Percentiles rank a stretch among this genome's conserved stretches.
Conservation (phyloP, 2,888 invertebrate species). For the Galerucella calmariensis region DNA sequence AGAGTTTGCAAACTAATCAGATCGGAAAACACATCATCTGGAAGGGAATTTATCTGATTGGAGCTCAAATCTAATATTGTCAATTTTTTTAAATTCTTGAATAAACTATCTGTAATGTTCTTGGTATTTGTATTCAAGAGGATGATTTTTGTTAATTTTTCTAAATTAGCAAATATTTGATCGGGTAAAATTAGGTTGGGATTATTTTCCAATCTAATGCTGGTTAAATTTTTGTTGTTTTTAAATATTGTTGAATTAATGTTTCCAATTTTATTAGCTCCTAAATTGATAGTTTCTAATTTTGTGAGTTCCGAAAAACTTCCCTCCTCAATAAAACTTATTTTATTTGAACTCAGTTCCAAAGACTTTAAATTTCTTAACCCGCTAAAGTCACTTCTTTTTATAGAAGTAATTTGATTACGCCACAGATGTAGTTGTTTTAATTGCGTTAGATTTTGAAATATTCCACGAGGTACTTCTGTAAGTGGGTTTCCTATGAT, state of each 20-base stretch:
- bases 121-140: slow-evolving; percentile 62
- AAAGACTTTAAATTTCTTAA: slow-evolving; percentile 73
- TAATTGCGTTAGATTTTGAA: slow-evolving; percentile 72
- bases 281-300: slow-evolving; percentile 49
- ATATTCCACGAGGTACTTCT: slow-evolving; percentile 71
- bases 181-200: slow-evolving; percentile 45
- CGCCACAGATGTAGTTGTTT: slow-evolving; percentile 73
- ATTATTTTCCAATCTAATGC: slow-evolving; percentile 67
- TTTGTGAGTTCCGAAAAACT: slow-evolving; percentile 65
- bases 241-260: slow-evolving; percentile 72
- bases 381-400: slow-evolving; percentile 72
- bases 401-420: slow-evolving; percentile 64
- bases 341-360: slow-evolving; percentile 76
- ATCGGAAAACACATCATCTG: slow-evolving; percentile 70
- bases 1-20: slow-evolving; percentile 43
- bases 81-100: slow-evolving; percentile 73
- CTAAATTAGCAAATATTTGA: slow-evolving; percentile 67
- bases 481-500: slow-evolving; percentile 75
- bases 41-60: slow-evolving; percentile 73
- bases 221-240: slow-evolving; percentile 69
- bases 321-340: slow-evolving; percentile 71
- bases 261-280: slow-evolving; percentile 63
- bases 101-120: slow-evolving; percentile 66
- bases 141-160: slow-evolving; percentile 54
- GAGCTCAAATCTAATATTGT: slow-evolving; percentile 75